These are phyloP conservation scores for Urophycis tenuis DNA, from an alignment of 2,797 vertebrate genomes.

Conservation along the genomic window DNA sequence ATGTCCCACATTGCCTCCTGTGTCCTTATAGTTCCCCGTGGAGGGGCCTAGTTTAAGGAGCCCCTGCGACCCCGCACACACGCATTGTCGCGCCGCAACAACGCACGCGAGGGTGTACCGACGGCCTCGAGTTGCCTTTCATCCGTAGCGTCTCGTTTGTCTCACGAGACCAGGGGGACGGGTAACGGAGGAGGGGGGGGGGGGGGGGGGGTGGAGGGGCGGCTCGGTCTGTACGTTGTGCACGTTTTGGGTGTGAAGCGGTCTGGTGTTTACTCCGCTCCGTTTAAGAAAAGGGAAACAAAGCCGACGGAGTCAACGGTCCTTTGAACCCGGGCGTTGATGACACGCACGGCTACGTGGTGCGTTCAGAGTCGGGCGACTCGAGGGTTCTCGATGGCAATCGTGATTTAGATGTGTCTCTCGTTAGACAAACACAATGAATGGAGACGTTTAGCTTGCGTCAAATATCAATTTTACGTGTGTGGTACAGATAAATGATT, in stretches of 20 bases:
- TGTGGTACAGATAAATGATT: not conserved
- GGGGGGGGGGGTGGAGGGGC: conserved; percentile 2
- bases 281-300: conserved; percentile 18
- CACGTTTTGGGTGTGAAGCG: conserved; percentile 19
- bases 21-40: conserved; percentile 28
- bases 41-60: conserved; percentile 34
- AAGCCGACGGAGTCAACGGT: conserved; percentile 9
- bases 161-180: not conserved
- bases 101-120: conserved; percentile 11
- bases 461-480: not conserved
- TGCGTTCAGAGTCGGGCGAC: not conserved
- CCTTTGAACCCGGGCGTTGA: conserved; percentile 31
- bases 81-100: conserved; percentile 21
- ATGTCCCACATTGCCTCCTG: conserved; percentile 8
- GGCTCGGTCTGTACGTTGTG: conserved; percentile 12
- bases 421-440: no score
- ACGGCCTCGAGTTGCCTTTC: not conserved
- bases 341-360: not conserved
- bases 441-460: not conserved
- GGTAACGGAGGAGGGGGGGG: not conserved
- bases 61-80: conserved; percentile 4
- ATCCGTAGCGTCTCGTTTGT: conserved; percentile 20
- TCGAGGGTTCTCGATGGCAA: no score
- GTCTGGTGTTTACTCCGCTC: conserved; percentile 17
- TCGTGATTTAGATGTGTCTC: not conserved